A percentile compares a stretch with the other conserved stretches of the same genome.
phyloP scores from a whole-genome alignment of 2,113 vertebrate genomes.

The Corythaixoides concolor region DNA sequence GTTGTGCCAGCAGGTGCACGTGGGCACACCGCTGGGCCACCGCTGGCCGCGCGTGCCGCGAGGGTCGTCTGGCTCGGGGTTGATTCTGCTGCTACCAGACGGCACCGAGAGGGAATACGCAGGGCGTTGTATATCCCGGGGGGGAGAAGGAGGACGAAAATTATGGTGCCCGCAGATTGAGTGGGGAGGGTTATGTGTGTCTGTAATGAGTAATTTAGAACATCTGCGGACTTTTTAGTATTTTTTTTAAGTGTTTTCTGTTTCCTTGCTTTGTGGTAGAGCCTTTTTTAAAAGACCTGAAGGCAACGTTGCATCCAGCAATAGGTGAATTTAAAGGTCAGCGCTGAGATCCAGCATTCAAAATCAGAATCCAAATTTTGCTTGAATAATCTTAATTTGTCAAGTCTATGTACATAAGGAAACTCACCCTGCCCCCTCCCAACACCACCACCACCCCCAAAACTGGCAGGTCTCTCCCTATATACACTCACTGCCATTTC shows the following conservation, averaged over 20 bases:
- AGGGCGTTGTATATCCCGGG: not conserved
- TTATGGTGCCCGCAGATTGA: not conserved
- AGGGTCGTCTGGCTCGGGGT: not conserved
- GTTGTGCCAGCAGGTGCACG: not conserved
- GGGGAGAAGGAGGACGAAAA: not conserved
- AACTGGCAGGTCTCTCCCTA: too few relatives aligned
- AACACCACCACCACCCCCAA: not conserved
- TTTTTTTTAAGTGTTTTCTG: not conserved
- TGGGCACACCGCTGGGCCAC: conserved; percentile 11
- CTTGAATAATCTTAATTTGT: not conserved
- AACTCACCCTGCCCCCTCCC: not conserved
- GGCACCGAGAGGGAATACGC: not conserved
- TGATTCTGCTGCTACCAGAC: not conserved
- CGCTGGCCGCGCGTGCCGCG: not conserved
- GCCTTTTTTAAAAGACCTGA: not conserved
- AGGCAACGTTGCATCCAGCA: not conserved
- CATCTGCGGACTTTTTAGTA: conserved; percentile 19
- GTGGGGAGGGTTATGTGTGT: not conserved
- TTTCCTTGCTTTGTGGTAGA: not conserved
- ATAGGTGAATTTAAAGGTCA: not conserved
- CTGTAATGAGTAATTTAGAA: conserved; percentile 37
- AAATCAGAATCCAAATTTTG: not conserved
- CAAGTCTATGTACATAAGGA: not conserved
- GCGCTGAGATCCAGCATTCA: not conserved
- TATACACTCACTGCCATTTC: too few relatives aligned